Percentiles rank a stretch among this genome's conserved stretches.
phyloP scores from a whole-genome alignment of 1,140 invertebrate genomes.

The Samia ricini region DNA sequence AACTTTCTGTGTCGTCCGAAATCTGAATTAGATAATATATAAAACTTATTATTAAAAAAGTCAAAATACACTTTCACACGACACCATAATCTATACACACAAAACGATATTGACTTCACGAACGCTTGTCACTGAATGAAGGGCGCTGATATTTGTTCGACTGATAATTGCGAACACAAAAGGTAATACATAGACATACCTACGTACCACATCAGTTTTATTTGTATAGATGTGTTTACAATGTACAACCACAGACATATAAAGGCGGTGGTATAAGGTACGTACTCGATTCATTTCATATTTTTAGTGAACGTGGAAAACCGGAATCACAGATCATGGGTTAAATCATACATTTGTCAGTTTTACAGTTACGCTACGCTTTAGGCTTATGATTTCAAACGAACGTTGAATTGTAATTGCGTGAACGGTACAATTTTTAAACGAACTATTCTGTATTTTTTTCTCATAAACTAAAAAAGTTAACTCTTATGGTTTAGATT shows the following conservation, averaged over 20 bases:
- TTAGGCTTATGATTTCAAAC: neutral
- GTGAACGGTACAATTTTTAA: too few species aligned
- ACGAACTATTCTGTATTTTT: too few species aligned
- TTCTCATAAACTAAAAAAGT: too few species aligned
- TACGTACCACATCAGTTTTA: conserved; percentile 16
- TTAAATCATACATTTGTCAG: conserved; percentile 1
- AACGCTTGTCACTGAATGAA: conserved; percentile 23
- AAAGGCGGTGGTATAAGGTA: neutral
- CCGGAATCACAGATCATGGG: conserved; percentile 6
- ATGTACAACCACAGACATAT: neutral
- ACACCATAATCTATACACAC: conserved; percentile 30
- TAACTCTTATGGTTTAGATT: too few species aligned
- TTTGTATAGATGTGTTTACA: conserved; percentile 19
- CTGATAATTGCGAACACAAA: conserved; percentile 26
- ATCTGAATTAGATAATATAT: conserved; percentile 15
- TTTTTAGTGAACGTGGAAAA: neutral
- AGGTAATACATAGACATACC: too few species aligned
- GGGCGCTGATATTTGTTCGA: conserved; percentile 27
- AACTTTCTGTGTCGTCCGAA: neutral
- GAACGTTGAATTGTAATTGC: neutral
- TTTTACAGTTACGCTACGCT: neutral
- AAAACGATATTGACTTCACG: conserved; percentile 17
- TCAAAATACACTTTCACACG: conserved; percentile 46
- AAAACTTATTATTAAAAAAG: conserved; percentile 45
- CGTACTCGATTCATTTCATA: conserved; percentile 3